Base-by-base conservation (phyloP, 2,113 vertebrate species). In the Acrocephalus kingi region DNA sequence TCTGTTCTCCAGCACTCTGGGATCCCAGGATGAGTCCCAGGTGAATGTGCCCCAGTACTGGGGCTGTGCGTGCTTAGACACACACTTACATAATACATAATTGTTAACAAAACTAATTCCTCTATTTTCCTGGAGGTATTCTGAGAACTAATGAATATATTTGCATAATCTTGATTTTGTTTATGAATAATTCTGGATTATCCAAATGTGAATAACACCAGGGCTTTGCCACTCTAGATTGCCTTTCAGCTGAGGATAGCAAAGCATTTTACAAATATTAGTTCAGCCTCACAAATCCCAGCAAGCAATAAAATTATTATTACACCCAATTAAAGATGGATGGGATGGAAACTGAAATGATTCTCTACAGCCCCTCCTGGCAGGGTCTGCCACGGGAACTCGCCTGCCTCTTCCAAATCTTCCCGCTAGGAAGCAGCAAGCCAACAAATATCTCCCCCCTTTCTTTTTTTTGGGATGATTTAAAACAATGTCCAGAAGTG, bases 151-250 rank as follows among this genome's bases (percentile, higher is more conserved):
- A 96, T 96, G 87, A 96, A 96, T 93, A 83, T 45, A 85, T 96
- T 95, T 96, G 90, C 94, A 94, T 96, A 94, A 96, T 96, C 96
- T 95, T 93, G 87, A 87, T 88, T 95, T 93, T 95, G 82, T 94
- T 97, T 93, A 81, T 93, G 90, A 95, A 90, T 96, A 94, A 95
- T 95, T 96, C 93, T 93, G 92, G 94, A 95, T 96, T 94, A 96
- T 89, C 82, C 61, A 31, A 74, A 88, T 76, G 79, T 74, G 90
- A 83, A 51, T 80, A 90, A 51, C 48, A 59, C 67, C 3, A 6
- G 87, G 51, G 85, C 94, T 94, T 87, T 92, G 92, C 68, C 3
- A 3, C 43, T 86, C 59, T 66, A 11, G 55, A 62, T 74, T 91
- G 87, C 85, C 87, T 83, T 82, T 96, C 92, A 89, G 90, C 82